Evolutionary conservation across 1,140 invertebrate genomes (phyloP).

Genomic region (Drosophila azteca): DNA sequence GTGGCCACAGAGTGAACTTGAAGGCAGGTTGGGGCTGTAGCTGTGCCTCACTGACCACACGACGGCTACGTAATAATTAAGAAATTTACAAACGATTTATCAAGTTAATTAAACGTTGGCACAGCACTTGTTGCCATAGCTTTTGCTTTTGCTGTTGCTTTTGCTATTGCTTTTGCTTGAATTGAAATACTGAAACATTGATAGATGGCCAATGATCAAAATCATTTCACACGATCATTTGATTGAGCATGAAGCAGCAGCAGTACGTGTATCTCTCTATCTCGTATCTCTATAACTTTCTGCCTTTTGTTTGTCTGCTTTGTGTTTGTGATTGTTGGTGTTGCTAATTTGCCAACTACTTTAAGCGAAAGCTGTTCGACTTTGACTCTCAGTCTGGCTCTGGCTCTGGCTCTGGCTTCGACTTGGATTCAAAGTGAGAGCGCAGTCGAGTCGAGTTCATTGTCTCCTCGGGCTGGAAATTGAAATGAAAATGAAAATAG

Average conservation of each 20-base stretch:
- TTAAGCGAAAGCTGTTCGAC: conserved; percentile 68
- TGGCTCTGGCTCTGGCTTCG: conserved; percentile 7
- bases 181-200: conserved; percentile 54
- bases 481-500: conserved; percentile 69
- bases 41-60: conserved; percentile 38
- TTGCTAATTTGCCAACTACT: conserved; percentile 80
- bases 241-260: conserved; percentile 36
- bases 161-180: conserved; percentile 28
- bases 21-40: conserved; percentile 1
- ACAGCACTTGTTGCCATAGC: conserved; percentile 29
- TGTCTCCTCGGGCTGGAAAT: conserved; percentile 39
- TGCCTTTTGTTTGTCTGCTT: conserved; percentile 29
- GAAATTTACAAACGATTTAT: conserved; percentile 82
- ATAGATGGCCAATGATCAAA: conserved; percentile 76
- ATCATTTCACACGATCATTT: conserved; percentile 78
- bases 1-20: too few relatives aligned
- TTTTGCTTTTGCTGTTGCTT: conserved; percentile 38
- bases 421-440: conserved; percentile 54
- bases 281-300: conserved; percentile 36
- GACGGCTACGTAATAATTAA: conserved; percentile 76
- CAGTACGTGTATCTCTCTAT: conserved; percentile 15
- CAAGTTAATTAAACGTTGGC: conserved; percentile 78
- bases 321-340: conserved; percentile 58
- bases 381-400: not conserved
- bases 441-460: too few relatives aligned